A percentile compares a stretch with the other conserved stretches of the same genome.
phyloP scores from a whole-genome alignment of 2,888 invertebrate genomes.

The Catocala sponsa region DNA sequence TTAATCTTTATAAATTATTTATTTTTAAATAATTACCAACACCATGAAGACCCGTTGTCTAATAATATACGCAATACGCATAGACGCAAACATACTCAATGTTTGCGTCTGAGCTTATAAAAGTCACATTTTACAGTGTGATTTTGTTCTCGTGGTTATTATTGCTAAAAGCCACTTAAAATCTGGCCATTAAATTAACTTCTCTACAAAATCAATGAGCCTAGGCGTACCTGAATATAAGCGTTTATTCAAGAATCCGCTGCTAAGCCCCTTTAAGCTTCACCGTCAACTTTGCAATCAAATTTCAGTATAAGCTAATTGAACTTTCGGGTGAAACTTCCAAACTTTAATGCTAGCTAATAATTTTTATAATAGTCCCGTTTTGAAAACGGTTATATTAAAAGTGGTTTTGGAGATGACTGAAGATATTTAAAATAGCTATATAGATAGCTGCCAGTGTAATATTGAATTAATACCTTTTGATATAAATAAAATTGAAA shows the following conservation, averaged over 20 bases:
- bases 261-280: slow-evolving; percentile 75
- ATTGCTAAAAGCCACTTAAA: neutral
- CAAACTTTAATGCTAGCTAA: slow-evolving; percentile 51
- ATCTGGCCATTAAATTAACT: slow-evolving; percentile 19
- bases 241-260: slow-evolving; percentile 36
- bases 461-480: too few relatives aligned
- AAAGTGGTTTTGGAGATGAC: neutral
- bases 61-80: too few relatives aligned
- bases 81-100: too few relatives aligned
- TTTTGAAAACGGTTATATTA: slow-evolving; percentile 12
- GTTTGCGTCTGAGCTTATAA: too few relatives aligned
- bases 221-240: slow-evolving; percentile 32
- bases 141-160: too few relatives aligned
- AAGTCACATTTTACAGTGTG: too few relatives aligned
- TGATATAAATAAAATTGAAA: too few relatives aligned
- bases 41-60: too few relatives aligned
- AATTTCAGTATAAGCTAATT: slow-evolving; percentile 80
- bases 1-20: too few relatives aligned
- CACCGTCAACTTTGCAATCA: slow-evolving; percentile 74
- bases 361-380: slow-evolving; percentile 39
- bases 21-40: too few relatives aligned
- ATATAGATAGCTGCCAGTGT: too few relatives aligned
- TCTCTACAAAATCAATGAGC: slow-evolving; percentile 37
- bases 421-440: too few relatives aligned
- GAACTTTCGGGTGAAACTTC: slow-evolving; percentile 73